Conservation (phyloP, 2,113 vertebrate species). For the Hippopotamus amphibius region DNA sequence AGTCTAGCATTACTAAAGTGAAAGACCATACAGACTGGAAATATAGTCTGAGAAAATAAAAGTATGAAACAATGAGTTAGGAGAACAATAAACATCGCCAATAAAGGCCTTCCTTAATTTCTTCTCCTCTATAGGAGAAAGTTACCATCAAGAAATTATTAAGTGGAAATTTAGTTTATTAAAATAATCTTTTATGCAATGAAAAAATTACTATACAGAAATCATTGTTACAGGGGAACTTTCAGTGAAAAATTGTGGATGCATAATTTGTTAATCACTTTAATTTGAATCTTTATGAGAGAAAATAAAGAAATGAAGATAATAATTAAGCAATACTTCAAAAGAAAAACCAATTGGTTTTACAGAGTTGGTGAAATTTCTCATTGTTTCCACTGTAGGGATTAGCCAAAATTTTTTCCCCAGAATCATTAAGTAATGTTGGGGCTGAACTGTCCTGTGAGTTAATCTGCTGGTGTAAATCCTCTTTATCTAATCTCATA, state of each 20-base stretch:
- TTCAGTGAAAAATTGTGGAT: constrained; percentile 16
- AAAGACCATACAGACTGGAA: background rate
- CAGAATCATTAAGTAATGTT: background rate
- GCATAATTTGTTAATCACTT: background rate
- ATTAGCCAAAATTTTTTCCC: background rate
- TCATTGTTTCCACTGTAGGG: background rate
- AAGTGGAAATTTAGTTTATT: constrained; percentile 48
- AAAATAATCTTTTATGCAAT: background rate
- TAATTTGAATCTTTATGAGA: constrained; percentile 49
- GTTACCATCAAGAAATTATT: background rate
- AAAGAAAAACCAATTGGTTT: constrained; percentile 47
- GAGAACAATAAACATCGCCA: background rate
- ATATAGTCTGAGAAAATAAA: background rate
- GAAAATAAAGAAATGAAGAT: constrained; percentile 41
- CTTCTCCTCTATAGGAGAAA: background rate
- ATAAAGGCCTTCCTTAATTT: background rate
- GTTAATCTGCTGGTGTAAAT: constrained; percentile 22
- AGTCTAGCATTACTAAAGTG: background rate
- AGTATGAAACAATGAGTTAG: background rate
- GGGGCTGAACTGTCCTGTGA: background rate
- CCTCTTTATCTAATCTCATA: constrained; percentile 51
- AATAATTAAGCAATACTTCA: constrained; percentile 46
- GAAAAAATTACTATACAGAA: constrained; percentile 20
- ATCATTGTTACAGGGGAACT: background rate
- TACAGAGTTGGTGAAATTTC: background rate